phyloP scores from a whole-genome alignment of 2,888 invertebrate genomes.

The Seira ritae region DNA sequence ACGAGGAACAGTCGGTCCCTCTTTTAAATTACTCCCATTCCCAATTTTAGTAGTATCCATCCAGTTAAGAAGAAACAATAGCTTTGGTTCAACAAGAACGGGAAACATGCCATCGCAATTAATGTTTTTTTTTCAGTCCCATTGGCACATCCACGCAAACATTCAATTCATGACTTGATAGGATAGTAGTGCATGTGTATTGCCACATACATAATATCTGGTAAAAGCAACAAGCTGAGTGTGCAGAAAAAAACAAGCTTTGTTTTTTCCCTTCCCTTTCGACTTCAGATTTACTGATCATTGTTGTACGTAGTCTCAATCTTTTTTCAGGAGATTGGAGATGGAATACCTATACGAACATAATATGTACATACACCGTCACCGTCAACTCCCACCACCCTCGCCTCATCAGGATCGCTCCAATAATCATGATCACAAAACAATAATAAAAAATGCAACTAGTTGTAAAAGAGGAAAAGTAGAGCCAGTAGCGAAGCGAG shows the following conservation, averaged over 20 bases:
- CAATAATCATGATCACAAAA: not conserved
- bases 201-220: conserved; percentile 20
- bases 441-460: conserved; percentile 10
- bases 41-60: not conserved
- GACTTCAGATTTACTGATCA: not conserved
- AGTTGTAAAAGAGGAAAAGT: not conserved
- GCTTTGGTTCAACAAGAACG: not conserved
- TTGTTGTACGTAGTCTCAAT: not conserved
- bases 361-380: no score
- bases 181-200: no score
- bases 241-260: conserved; percentile 15
- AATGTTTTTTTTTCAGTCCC: not conserved
- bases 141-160: no score
- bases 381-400: not conserved
- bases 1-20: not conserved
- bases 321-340: not conserved
- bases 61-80: conserved; percentile 2
- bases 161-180: no score
- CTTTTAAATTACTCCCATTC: no score
- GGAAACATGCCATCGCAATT: conserved; percentile 8
- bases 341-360: no score
- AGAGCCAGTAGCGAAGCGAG: not conserved
- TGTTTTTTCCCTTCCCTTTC: not conserved
- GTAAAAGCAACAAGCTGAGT: conserved; percentile 53
- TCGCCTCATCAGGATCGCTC: not conserved